phyloP scores from a whole-genome alignment of 2,113 vertebrate species.

The Polyodon spathula region DNA sequence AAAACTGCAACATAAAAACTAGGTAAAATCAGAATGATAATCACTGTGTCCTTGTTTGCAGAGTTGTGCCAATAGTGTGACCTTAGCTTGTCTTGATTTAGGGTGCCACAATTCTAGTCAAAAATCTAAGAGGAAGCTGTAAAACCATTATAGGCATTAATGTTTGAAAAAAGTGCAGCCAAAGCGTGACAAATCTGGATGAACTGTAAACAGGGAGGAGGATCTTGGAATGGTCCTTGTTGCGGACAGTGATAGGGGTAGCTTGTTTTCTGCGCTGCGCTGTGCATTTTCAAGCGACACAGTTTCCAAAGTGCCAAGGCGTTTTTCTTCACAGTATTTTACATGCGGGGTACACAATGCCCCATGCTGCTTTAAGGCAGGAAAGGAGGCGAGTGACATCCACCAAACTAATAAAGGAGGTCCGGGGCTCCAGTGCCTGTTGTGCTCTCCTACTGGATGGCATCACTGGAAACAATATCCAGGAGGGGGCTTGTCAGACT shows the following conservation, averaged over 20 bases:
- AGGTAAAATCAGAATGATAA: constrained; percentile 57
- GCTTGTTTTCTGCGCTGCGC: constrained; percentile 40
- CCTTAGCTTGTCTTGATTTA: constrained; percentile 46
- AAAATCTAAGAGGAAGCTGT: constrained; percentile 49
- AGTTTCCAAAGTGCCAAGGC: constrained; percentile 69
- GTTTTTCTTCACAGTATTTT: constrained; percentile 94
- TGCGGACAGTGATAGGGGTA: constrained; percentile 50
- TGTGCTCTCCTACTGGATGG: constrained; percentile 63
- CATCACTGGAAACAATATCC: constrained; percentile 37
- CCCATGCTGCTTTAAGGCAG: constrained; percentile 96
- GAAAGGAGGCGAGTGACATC: constrained; percentile 75
- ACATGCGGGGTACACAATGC: constrained; percentile 78
- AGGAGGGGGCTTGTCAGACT: constrained; percentile 64
- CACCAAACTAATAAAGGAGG: constrained; percentile 59
- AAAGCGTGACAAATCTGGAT: constrained; percentile 44
- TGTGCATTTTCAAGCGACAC: constrained; percentile 63
- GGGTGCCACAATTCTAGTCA: constrained; percentile 46
- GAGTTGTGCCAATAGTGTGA: background rate
- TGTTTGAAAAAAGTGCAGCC: constrained; percentile 46
- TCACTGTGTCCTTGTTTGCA: constrained; percentile 33
- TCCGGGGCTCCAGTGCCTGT: constrained; percentile 63
- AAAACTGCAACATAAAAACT: constrained; percentile 28
- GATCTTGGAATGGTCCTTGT: constrained; percentile 56
- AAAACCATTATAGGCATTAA: constrained; percentile 52
- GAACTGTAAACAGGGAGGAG: constrained; percentile 46